Percentiles rank a stretch among this genome's conserved stretches.
These are phyloP conservation scores for Ginglymostoma cirratum DNA, from an alignment of 2,113 vertebrate genomes.

Conservation along the genomic window DNA sequence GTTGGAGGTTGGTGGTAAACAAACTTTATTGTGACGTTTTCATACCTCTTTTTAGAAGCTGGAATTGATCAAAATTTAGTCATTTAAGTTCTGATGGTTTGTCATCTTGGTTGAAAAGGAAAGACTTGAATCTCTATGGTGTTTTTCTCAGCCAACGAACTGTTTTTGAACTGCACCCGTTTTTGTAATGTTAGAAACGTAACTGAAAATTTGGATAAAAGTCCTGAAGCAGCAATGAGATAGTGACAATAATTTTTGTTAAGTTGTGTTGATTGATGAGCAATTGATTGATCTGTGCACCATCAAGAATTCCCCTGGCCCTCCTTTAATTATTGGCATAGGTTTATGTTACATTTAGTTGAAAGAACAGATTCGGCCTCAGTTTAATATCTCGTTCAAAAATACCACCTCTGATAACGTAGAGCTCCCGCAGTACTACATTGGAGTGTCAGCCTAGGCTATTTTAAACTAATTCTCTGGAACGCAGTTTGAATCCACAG, in stretches of 20 bases:
- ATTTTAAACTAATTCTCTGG: neutral
- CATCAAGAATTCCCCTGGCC: neutral
- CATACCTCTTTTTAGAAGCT: neutral
- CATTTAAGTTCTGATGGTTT: no score
- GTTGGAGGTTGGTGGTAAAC: no score
- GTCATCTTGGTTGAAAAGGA: no score
- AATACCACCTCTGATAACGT: neutral
- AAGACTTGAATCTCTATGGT: neutral
- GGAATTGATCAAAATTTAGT: neutral
- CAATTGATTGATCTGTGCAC: neutral
- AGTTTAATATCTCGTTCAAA: neutral
- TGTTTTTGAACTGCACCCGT: neutral
- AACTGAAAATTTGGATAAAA: neutral
- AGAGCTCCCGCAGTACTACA: neutral
- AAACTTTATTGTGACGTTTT: neutral
- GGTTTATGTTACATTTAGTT: neutral
- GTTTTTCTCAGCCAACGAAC: neutral
- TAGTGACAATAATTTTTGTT: neutral
- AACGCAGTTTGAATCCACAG: neutral
- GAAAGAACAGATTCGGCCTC: neutral
- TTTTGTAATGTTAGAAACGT: neutral
- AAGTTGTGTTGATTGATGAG: neutral
- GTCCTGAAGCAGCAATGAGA: neutral
- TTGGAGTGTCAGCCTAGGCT: neutral
- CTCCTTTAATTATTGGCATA: neutral